These are phyloP conservation scores for Platichthys flesus DNA, from an alignment of 2,113 vertebrate species.

Conservation along the genomic window DNA sequence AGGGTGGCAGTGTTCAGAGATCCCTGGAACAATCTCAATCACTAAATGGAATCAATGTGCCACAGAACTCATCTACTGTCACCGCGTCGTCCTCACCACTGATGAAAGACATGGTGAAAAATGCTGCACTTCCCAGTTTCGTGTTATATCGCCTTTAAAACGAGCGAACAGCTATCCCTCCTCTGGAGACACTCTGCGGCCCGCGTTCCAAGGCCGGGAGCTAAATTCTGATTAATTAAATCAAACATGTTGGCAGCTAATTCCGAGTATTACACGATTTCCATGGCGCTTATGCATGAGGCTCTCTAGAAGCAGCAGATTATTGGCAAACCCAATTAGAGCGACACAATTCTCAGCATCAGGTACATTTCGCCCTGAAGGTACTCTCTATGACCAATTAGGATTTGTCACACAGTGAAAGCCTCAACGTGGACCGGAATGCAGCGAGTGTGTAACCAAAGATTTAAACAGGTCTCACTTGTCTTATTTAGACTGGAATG, in stretches of 20 bases:
- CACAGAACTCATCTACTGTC: background rate
- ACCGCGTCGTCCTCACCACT: background rate
- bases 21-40: background rate
- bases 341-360: slow-evolving; percentile 75
- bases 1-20: background rate
- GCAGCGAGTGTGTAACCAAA: slow-evolving; percentile 61
- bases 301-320: slow-evolving; percentile 73
- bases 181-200: slow-evolving; percentile 65
- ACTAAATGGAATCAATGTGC: too few relatives aligned
- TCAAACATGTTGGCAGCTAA: slow-evolving; percentile 80
- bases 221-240: slow-evolving; percentile 82
- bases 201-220: slow-evolving; percentile 72
- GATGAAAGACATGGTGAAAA: slow-evolving; percentile 44
- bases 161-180: slow-evolving; percentile 57
- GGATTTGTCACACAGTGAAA: slow-evolving; percentile 80
- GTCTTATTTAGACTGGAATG: slow-evolving; percentile 72
- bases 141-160: slow-evolving; percentile 42
- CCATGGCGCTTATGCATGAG: slow-evolving; percentile 73
- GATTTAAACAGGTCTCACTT: slow-evolving; percentile 69
- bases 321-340: slow-evolving; percentile 82
- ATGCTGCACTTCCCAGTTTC: slow-evolving; percentile 35
- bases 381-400: slow-evolving; percentile 79
- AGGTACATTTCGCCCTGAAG: slow-evolving; percentile 78
- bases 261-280: slow-evolving; percentile 76
- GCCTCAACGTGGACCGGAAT: slow-evolving; percentile 63